These are phyloP conservation scores for Premnoplex brunnescens DNA, from an alignment of 2,797 vertebrate genomes.

Conservation along the genomic window DNA sequence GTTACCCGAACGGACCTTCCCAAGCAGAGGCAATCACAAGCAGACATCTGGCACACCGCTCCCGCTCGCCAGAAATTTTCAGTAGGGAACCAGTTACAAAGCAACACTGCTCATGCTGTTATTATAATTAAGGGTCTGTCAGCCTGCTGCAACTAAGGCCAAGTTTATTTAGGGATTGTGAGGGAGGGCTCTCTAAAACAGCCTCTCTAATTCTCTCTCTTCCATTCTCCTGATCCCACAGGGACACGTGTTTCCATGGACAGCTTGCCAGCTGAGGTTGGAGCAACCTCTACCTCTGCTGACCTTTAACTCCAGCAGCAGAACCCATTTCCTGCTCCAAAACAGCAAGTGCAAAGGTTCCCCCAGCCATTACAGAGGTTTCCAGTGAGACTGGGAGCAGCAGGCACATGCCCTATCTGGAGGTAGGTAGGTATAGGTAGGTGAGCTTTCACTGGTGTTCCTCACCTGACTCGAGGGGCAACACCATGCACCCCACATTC, in stretches of 20 bases:
- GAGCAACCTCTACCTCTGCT: not conserved
- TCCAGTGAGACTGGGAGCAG: not conserved
- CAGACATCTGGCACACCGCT: conserved; percentile 36
- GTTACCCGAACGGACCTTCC: not conserved
- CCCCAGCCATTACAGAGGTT: not conserved
- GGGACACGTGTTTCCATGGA: fast-evolving
- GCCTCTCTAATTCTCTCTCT: not conserved
- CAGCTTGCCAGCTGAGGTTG: not conserved
- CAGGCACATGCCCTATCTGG: fast-evolving
- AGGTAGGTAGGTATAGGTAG: not conserved
- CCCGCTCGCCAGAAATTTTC: conserved; percentile 33
- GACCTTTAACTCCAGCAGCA: not conserved
- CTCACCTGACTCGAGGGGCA: not conserved
- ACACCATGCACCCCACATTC: fast-evolving
- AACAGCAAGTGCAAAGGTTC: not conserved
- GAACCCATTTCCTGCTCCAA: fast-evolving
- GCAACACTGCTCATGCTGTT: not conserved
- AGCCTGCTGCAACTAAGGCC: conserved; percentile 4
- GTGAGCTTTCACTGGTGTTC: not conserved
- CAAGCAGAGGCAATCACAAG: conserved; percentile 20
- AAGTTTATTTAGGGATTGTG: conserved; percentile 14
- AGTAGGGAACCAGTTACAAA: conserved; percentile 35
- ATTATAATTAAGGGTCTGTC: conserved; percentile 57
- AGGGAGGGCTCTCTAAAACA: not conserved
- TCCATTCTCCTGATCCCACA: not conserved